Conservation (phyloP, 2,888 invertebrate genomes). For the Melanchra persicariae region DNA sequence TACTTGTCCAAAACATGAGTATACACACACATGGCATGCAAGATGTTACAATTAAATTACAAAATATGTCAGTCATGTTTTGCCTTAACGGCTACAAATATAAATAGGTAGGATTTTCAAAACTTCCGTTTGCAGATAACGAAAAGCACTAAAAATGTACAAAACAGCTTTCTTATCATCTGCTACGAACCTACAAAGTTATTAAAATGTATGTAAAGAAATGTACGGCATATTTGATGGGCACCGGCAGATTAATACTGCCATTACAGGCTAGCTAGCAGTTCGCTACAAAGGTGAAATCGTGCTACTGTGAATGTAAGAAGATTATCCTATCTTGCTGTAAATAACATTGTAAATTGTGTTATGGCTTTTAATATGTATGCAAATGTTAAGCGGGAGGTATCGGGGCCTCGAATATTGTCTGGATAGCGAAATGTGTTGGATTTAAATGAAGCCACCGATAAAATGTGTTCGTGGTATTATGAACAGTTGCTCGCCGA, state of each 20-base stretch:
- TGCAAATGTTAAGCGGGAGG: conserved; percentile 52
- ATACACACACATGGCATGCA: too few species aligned
- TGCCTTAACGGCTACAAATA: too few species aligned
- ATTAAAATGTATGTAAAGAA: conserved; percentile 70
- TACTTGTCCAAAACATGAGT: too few species aligned
- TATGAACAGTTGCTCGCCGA: conserved; percentile 13
- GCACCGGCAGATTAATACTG: conserved; percentile 72
- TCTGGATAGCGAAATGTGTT: conserved; percentile 35
- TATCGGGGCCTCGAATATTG: conserved; percentile 52
- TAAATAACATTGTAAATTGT: conserved; percentile 56
- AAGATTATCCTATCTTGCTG: conserved; percentile 67
- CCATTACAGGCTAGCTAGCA: conserved; percentile 73
- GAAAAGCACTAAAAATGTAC: conserved; percentile 27
- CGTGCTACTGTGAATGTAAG: conserved; percentile 72
- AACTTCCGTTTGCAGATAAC: conserved; percentile 12
- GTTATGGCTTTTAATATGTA: conserved; percentile 63
- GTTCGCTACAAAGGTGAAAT: conserved; percentile 77
- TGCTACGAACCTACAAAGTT: conserved; percentile 48
- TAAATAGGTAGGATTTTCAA: background rate
- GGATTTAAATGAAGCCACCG: conserved; percentile 53
- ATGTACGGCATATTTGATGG: conserved; percentile 72
- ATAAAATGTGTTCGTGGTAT: conserved; percentile 34
- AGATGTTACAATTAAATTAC: too few species aligned
- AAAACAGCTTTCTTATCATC: conserved; percentile 41
- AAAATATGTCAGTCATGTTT: too few species aligned